Conservation (phyloP, 2,888 invertebrate genomes). For the Terebella lapidaria region DNA sequence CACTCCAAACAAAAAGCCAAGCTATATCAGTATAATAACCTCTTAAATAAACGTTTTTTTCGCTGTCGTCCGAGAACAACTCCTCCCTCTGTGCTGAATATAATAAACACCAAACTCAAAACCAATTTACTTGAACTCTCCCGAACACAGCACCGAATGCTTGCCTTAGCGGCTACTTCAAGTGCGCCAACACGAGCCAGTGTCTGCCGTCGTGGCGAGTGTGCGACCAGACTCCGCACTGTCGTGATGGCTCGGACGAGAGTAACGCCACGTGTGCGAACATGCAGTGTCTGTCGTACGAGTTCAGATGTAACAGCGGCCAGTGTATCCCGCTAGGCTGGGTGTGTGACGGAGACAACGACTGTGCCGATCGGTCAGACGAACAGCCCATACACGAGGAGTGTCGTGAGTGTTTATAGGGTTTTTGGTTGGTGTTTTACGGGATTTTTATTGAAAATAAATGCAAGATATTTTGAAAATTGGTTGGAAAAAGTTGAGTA, state of each 20-base stretch:
- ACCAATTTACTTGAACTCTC: neutral
- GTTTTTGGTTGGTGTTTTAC: conserved; percentile 3
- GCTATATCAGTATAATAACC: too few species aligned
- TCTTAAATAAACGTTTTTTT: too few species aligned
- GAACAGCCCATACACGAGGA: conserved; percentile 12
- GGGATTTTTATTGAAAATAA: too few species aligned
- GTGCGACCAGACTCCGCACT: conserved; percentile 41
- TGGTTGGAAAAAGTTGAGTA: too few species aligned
- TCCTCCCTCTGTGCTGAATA: too few species aligned
- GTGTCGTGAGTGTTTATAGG: neutral
- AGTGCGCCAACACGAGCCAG: neutral
- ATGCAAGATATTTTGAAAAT: too few species aligned
- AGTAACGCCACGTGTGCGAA: conserved; percentile 18
- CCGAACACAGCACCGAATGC: neutral
- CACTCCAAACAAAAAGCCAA: too few species aligned
- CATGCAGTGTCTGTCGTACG: conserved; percentile 13
- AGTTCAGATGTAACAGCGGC: conserved; percentile 16
- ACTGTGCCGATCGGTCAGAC: conserved; percentile 19
- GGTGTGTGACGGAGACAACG: conserved; percentile 19
- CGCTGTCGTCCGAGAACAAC: too few species aligned
- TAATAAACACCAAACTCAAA: too few species aligned
- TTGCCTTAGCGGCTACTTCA: neutral
- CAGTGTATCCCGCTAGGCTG: conserved; percentile 18
- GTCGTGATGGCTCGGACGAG: conserved; percentile 41
- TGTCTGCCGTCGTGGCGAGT: conserved; percentile 13